These are phyloP conservation scores for Mionectes macconnelli DNA, from an alignment of 2,113 vertebrate species.

Conservation along the genomic window DNA sequence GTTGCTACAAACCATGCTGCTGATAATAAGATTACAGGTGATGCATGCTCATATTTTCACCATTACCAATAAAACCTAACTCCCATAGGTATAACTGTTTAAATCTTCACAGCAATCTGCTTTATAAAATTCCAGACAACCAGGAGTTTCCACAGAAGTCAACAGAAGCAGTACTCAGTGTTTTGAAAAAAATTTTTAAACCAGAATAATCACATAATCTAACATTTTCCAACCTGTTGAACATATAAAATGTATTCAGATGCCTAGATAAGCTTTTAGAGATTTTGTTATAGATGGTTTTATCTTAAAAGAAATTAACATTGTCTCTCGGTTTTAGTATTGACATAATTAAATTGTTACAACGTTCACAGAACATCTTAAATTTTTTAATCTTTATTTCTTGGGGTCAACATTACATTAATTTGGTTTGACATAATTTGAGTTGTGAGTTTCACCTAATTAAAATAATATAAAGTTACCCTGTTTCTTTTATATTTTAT, in stretches of 20 bases:
- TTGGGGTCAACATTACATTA: accelerated
- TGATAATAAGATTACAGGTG: conserved; percentile 23
- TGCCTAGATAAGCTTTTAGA: background rate
- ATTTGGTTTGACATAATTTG: background rate
- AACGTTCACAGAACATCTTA: background rate
- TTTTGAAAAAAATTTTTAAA: background rate
- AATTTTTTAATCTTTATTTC: background rate
- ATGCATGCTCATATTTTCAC: background rate
- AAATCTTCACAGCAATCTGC: background rate
- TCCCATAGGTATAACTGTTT: background rate
- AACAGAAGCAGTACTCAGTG: background rate
- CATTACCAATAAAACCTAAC: background rate
- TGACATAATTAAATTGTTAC: background rate
- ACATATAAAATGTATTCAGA: background rate
- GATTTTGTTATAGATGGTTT: background rate
- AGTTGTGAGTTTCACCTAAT: background rate
- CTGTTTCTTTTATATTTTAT: background rate
- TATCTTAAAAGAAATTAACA: background rate
- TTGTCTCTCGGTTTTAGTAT: background rate
- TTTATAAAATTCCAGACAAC: background rate
- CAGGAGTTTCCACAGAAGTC: background rate
- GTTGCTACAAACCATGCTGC: background rate
- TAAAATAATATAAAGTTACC: background rate
- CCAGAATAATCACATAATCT: background rate
- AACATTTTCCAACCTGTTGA: background rate